A percentile compares a stretch with the other conserved stretches of the same genome.
Conservation (phyloP, 2,797 vertebrate species). For the Epinephelus awoara region DNA sequence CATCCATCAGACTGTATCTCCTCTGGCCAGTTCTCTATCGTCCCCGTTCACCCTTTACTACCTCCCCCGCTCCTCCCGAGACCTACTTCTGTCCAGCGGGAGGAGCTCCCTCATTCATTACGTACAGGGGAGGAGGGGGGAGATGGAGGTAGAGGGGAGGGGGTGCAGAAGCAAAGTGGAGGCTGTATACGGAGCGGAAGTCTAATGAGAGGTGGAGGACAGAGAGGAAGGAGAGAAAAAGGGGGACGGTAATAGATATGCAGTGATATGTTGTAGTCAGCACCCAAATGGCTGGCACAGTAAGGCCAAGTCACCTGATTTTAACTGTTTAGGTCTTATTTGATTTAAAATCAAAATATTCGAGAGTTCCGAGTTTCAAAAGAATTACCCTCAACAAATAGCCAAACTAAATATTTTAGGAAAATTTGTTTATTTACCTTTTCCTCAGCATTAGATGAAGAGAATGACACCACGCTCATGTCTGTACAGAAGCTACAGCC, state of each 20-base stretch:
- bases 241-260: constrained; percentile 3
- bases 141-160: constrained; percentile 7
- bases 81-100: constrained; percentile 82
- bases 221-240: constrained; percentile 5
- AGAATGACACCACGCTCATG: too few relatives aligned
- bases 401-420: too few relatives aligned
- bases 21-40: constrained; percentile 66
- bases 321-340: not conserved
- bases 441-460: too few relatives aligned
- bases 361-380: too few relatives aligned
- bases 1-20: constrained; percentile 80
- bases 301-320: not conserved
- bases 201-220: constrained; percentile 42
- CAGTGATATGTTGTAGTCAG: not conserved
- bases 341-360: not conserved
- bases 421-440: too few relatives aligned
- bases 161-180: constrained; percentile 25
- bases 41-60: constrained; percentile 67
- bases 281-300: not conserved
- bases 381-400: too few relatives aligned
- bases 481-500: too few relatives aligned
- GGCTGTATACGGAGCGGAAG: constrained; percentile 45
- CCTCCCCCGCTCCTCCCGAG: constrained; percentile 69
- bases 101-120: constrained; percentile 81
- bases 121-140: constrained; percentile 31